phyloP scores from a whole-genome alignment of 2,888 invertebrate genomes.

The Euclidia mi region DNA sequence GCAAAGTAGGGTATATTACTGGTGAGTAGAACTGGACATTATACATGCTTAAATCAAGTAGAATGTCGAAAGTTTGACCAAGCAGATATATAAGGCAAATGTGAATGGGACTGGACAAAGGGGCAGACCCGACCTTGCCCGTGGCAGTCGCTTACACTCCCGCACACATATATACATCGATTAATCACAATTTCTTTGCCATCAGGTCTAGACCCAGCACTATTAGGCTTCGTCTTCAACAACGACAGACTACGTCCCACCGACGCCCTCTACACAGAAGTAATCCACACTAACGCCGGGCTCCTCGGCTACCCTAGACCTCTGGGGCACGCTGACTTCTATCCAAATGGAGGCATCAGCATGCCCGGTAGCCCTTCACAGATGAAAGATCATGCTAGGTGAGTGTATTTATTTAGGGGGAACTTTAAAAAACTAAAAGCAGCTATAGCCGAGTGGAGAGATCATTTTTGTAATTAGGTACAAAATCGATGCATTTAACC shows the following conservation, averaged over 20 bases:
- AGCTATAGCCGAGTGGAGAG: no score
- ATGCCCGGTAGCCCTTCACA: constrained; percentile 31
- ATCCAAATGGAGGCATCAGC: constrained; percentile 34
- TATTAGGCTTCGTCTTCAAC: constrained; percentile 13
- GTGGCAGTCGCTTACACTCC: no score
- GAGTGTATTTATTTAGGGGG: not conserved
- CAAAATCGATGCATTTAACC: no score
- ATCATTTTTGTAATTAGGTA: no score
- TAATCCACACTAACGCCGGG: constrained; percentile 26
- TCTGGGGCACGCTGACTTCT: constrained; percentile 40
- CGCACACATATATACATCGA: no score
- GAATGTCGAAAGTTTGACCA: no score
- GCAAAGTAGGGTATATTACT: constrained; percentile 54
- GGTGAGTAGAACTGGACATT: not conserved
- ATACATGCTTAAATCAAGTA: no score
- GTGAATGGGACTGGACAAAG: no score
- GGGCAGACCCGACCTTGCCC: no score
- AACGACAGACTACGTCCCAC: constrained; percentile 5
- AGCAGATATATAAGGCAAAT: no score
- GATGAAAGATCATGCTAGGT: constrained; percentile 65
- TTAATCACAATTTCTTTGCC: constrained; percentile 5
- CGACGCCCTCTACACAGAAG: constrained; percentile 32
- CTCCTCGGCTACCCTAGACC: constrained; percentile 53
- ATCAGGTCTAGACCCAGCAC: constrained; percentile 29
- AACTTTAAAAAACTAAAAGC: no score